Conservation (phyloP, 2,797 vertebrate genomes). For the Avahi laniger region DNA sequence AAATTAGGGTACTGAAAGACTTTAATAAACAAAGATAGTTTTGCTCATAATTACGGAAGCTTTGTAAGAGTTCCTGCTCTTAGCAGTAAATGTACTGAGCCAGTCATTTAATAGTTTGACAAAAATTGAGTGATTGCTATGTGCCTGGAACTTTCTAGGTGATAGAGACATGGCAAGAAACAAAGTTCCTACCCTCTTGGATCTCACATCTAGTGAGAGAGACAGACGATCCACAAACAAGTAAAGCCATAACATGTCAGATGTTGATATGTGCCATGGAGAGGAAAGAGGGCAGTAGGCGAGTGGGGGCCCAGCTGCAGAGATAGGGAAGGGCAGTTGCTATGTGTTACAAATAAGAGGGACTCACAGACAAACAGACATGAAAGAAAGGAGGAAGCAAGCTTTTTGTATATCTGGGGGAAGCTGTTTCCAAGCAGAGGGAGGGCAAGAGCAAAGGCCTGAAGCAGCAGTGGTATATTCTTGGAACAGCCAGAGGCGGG, state of each 20-base stretch:
- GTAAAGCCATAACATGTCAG: background rate
- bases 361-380: background rate
- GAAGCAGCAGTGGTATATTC: background rate
- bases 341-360: background rate
- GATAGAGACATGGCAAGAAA: background rate
- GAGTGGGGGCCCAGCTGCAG: background rate
- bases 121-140: background rate
- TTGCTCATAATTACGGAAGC: background rate
- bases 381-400: background rate
- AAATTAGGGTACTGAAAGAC: background rate
- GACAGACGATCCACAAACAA: background rate
- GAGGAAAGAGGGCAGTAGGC: background rate
- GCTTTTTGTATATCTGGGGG: background rate
- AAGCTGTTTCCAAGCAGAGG: background rate
- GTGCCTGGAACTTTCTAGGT: background rate
- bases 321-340: background rate
- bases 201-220: background rate
- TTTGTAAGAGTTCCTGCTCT: background rate
- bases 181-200: background rate
- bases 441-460: background rate
- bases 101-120: background rate
- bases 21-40: slow-evolving; percentile 5
- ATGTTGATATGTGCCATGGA: background rate
- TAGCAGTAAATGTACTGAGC: background rate
- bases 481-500: background rate